phyloP scores from a whole-genome alignment of 2,113 vertebrate genomes.

The Cebidichthys violaceus region DNA sequence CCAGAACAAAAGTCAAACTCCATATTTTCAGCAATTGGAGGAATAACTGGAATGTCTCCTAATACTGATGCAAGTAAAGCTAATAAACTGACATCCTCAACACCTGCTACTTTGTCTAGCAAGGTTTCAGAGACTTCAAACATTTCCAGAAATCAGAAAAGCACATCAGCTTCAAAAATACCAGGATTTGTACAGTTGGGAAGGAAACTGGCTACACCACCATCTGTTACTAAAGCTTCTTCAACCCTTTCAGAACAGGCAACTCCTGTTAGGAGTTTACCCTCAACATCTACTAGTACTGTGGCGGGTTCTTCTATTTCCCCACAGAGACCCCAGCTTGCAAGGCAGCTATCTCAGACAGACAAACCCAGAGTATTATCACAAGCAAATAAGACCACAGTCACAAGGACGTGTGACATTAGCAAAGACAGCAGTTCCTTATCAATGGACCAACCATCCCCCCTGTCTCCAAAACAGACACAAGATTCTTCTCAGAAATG shows the following conservation, averaged over 20 bases:
- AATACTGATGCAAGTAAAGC: conserved; percentile 66
- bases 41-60: conserved; percentile 77
- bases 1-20: conserved; percentile 80
- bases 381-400: conserved; percentile 37
- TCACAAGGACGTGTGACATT: conserved; percentile 3
- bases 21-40: conserved; percentile 80
- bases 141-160: conserved; percentile 43
- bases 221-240: conserved; percentile 21
- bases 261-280: conserved; percentile 28
- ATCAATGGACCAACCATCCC: conserved; percentile 12
- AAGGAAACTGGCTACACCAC: conserved; percentile 60
- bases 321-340: conserved; percentile 59
- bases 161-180: conserved; percentile 61
- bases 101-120: conserved; percentile 5
- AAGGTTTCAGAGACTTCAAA: conserved; percentile 58
- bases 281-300: conserved; percentile 35
- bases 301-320: conserved; percentile 15
- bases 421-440: conserved; percentile 16
- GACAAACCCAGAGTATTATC: conserved; percentile 50
- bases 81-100: conserved; percentile 29
- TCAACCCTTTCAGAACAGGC: conserved; percentile 7
- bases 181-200: conserved; percentile 33
- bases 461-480: conserved; percentile 43
- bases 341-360: conserved; percentile 73
- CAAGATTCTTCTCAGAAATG: conserved; percentile 14